phyloP scores from a whole-genome alignment of 2,888 invertebrate genomes.

The Plagiodera versicolora region DNA sequence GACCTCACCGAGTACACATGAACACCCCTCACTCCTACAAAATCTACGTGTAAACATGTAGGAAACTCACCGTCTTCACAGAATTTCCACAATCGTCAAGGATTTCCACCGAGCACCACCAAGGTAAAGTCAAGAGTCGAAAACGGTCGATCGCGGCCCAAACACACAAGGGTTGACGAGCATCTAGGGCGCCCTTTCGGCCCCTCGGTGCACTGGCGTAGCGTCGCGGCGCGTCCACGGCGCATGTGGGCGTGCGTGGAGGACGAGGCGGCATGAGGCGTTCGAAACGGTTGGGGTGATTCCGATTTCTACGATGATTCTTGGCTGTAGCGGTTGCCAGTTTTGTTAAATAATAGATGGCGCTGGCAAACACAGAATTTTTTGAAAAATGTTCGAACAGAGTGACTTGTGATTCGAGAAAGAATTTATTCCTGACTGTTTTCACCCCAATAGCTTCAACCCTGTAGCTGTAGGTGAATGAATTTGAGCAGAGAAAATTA shows the following conservation, averaged over 20 bases:
- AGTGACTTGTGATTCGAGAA: no score
- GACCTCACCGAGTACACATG: no score
- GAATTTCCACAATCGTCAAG: conserved; percentile 3
- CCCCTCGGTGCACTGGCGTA: conserved; percentile 48
- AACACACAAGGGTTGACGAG: conserved; percentile 37
- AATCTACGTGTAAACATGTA: background rate
- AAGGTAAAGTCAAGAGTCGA: conserved; percentile 27
- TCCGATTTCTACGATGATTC: no score
- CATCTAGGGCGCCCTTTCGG: conserved; percentile 29
- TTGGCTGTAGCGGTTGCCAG: no score
- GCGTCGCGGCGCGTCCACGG: conserved; percentile 37
- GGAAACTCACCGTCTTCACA: conserved; percentile 19
- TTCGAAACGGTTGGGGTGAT: no score
- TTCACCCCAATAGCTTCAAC: no score
- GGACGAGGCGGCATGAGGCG: conserved; percentile 23
- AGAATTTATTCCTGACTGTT: no score
- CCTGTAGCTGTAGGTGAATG: no score
- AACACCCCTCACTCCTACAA: background rate
- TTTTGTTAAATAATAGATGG: no score
- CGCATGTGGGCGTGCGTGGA: conserved; percentile 45
- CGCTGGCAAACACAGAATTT: no score
- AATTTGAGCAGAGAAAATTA: no score
- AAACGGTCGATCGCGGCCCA: conserved; percentile 40
- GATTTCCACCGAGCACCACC: conserved; percentile 20
- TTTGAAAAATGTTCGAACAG: no score